Percentiles rank a stretch among this genome's conserved stretches.
Conservation (phyloP, 2,888 invertebrate genomes). For the Torymus aiolomorphi region DNA sequence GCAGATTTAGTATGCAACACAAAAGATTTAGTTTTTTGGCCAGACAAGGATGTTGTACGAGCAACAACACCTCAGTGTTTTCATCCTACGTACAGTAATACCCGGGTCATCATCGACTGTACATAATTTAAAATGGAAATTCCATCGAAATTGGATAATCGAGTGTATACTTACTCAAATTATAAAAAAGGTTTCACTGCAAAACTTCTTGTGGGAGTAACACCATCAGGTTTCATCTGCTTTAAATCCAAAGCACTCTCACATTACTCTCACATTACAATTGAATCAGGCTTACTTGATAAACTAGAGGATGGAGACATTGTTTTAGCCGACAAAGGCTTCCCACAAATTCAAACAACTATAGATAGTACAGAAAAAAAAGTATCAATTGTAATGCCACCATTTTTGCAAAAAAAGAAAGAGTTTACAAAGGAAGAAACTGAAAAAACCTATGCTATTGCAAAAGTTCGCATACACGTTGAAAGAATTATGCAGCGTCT, state of each 20-base stretch:
- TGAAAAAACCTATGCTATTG: too few species aligned
- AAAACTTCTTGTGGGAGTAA: slow-evolving; percentile 32
- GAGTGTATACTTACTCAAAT: slow-evolving; percentile 23
- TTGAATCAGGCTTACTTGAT: not conserved
- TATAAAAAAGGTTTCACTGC: slow-evolving; percentile 40
- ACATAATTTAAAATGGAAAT: too few species aligned
- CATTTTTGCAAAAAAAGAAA: slow-evolving; percentile 12
- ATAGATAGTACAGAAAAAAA: not conserved
- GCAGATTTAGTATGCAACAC: slow-evolving; percentile 22
- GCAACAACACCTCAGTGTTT: slow-evolving; percentile 42
- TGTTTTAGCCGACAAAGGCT: not conserved
- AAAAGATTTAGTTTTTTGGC: too few species aligned
- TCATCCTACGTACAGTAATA: slow-evolving; percentile 37
- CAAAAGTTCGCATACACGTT: not conserved
- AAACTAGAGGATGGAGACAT: slow-evolving; percentile 7
- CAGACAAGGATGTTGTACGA: too few species aligned
- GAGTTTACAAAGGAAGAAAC: too few species aligned
- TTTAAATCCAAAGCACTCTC: too few species aligned
- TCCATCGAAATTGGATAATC: too few species aligned
- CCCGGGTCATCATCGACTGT: slow-evolving; percentile 56
- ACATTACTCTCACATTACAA: not conserved
- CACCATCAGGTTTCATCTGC: slow-evolving; percentile 32
- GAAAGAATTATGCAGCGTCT: not conserved
- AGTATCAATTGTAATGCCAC: not conserved
- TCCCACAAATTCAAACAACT: not conserved